Base-by-base conservation (phyloP, 2,797 vertebrate genomes). In the Siniperca undulata region DNA sequence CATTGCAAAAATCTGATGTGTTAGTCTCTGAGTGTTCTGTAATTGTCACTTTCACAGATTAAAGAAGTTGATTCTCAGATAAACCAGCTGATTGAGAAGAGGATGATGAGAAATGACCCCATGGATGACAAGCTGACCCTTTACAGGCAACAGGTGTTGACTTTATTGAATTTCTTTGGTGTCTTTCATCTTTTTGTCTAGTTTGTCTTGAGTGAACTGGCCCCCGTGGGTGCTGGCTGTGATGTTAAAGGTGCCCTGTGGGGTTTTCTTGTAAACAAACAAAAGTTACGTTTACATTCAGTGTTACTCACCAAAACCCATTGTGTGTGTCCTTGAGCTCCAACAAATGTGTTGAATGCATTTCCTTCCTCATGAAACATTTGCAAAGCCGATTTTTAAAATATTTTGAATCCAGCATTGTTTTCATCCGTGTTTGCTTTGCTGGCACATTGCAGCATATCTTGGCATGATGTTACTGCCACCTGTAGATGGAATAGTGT, bases 71-170 rank as follows among this genome's bases (percentile, higher is more conserved):
- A 97, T 16, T 78, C 90, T 80, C 91, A 98, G 93, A 96, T 99
- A 64, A 99, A 97, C 90, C 97, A 98, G 86, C 93, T 97, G 81
- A 97, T 96, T 89, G 98, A 99, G 94, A 98, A 98, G 93, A 96
- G 94, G 92, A 98, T 99, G 97, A 96, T 97, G 96, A 97, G 96
- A 85, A 97, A 95, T 52, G 97, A 99, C 83, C 97, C 98, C 59
- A 91, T 96, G 78, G 97, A 99, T 73, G 97, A 97, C 89, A 98
- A 98, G 90, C 95, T 99, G 76, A 97, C 97, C 42, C 95, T 99
- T 13, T 99, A 97, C 85, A 96, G 96, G 70, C 98, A 99, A 71
- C 98, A 99, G 98, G 98, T 99, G 90, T 89, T 48, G 30, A 52
- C 8, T 53, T 20, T 12, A 30, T 70, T 27, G 52, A 19, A 56